Conservation (phyloP, 2,113 vertebrate genomes). For the Nothobranchius kuhntae region DNA sequence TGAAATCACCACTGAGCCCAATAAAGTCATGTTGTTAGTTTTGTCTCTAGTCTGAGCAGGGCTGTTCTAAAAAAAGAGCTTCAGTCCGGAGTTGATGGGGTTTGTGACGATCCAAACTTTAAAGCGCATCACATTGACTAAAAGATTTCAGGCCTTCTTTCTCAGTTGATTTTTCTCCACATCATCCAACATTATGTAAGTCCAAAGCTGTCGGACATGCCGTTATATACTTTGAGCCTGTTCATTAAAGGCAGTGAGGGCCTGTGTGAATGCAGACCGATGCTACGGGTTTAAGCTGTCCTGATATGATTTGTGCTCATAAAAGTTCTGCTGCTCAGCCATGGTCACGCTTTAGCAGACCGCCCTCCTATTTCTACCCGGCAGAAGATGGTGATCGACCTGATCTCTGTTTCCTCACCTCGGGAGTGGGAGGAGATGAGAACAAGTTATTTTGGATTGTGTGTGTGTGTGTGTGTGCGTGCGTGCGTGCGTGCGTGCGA, state of each 20-base stretch:
- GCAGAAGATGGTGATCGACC: conserved; percentile 18
- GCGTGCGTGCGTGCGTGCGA: background rate
- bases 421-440: conserved; percentile 43
- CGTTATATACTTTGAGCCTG: conserved; percentile 8
- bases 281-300: too few species aligned
- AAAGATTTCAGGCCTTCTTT: too few species aligned
- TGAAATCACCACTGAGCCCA: background rate
- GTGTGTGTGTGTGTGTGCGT: conserved; percentile 22
- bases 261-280: too few species aligned
- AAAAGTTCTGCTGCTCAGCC: too few species aligned
- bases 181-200: background rate
- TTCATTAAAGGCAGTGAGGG: too few species aligned
- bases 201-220: background rate
- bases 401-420: conserved; percentile 22
- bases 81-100: background rate
- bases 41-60: background rate
- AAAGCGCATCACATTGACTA: too few species aligned
- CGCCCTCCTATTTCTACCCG: conserved; percentile 22
- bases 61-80: conserved; percentile 2
- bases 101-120: too few species aligned
- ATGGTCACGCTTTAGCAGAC: conserved; percentile 4
- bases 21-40: conserved; percentile 6
- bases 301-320: too few species aligned
- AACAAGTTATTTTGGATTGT: conserved; percentile 41
- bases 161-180: too few species aligned